Evolutionary conservation across 1,140 invertebrate genomes (phyloP).

Genomic region (Portunus trituberculatus): DNA sequence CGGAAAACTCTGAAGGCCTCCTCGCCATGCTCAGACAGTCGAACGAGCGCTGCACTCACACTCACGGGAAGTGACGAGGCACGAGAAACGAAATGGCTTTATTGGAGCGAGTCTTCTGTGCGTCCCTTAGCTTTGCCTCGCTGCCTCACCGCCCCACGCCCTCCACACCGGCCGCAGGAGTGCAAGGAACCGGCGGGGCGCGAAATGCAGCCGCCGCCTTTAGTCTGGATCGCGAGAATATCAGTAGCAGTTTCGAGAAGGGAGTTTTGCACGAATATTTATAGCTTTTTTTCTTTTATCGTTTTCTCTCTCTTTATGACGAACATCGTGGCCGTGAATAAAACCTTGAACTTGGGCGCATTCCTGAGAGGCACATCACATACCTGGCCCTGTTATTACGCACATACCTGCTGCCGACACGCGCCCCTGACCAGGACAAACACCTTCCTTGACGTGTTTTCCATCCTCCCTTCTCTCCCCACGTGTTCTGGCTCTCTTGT

Average conservation of each 20-base stretch:
- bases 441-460: background rate
- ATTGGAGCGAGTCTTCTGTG: background rate
- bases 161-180: background rate
- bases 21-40: no score
- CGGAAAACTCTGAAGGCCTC: no score
- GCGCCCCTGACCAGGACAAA: background rate
- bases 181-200: background rate
- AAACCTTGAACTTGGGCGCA: background rate
- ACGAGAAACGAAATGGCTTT: background rate
- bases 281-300: no score
- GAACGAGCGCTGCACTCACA: background rate
- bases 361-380: background rate
- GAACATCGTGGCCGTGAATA: background rate
- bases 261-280: background rate
- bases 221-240: background rate
- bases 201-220: background rate
- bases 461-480: background rate
- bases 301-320: no score
- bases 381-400: background rate
- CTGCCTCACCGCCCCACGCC: background rate
- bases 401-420: background rate
- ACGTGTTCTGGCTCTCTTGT: no score
- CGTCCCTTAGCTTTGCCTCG: background rate
- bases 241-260: background rate
- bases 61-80: background rate